Percentiles rank a stretch among this genome's conserved stretches.
phyloP scores from a whole-genome alignment of 2,797 vertebrate genomes.

The Pyrocephalus nanus region DNA sequence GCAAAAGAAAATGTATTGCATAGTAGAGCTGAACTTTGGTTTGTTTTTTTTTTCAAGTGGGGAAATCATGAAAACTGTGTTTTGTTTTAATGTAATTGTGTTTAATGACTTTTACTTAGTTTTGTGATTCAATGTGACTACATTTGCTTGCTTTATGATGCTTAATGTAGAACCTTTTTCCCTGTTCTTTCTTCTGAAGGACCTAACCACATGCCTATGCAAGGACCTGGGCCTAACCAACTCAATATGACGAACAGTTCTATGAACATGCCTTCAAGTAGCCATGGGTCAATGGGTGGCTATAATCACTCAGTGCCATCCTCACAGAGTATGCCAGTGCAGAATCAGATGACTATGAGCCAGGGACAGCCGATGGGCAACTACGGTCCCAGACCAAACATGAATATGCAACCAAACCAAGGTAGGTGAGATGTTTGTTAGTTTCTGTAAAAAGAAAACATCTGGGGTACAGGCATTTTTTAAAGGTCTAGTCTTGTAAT shows the following conservation, averaged over 20 bases:
- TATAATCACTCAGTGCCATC: conserved; percentile 95
- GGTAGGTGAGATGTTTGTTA: conserved; percentile 70
- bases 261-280: conserved; percentile 94
- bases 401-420: conserved; percentile 98
- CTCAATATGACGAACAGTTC: conserved; percentile 92
- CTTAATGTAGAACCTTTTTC: background rate
- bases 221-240: conserved; percentile 94
- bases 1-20: background rate
- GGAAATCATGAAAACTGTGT: background rate
- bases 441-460: background rate
- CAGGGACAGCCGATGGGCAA: conserved; percentile 96
- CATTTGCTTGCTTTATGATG: background rate
- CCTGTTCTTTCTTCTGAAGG: conserved; percentile 77
- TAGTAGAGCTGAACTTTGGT: background rate
- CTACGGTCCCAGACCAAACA: conserved; percentile 95
- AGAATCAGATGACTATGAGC: conserved; percentile 97
- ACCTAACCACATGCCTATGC: conserved; percentile 97
- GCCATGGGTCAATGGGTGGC: conserved; percentile 94
- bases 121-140: background rate
- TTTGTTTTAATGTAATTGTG: background rate
- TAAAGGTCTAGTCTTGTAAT: background rate
- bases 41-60: background rate
- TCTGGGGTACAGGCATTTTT: background rate
- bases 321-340: conserved; percentile 92
- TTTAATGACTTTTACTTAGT: background rate